Conservation (phyloP, 2,113 vertebrate species). For the Mormyrus lacerda region DNA sequence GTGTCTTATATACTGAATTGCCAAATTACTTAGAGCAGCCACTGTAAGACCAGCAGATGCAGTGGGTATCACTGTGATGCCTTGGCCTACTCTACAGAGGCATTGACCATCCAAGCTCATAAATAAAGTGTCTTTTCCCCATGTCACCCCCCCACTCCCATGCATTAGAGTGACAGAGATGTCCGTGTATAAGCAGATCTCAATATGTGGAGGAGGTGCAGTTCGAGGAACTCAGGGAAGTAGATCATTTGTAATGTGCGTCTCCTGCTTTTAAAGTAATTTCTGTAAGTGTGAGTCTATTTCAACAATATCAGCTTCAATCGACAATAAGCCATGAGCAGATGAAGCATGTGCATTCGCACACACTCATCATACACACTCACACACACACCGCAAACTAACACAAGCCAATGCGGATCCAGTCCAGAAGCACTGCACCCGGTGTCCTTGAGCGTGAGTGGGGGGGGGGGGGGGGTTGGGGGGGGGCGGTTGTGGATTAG, state of each 20-base stretch:
- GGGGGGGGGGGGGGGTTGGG: neutral
- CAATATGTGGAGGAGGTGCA: neutral
- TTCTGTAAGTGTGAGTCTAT: neutral
- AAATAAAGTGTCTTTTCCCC: constrained; percentile 8
- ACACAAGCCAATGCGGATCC: neutral
- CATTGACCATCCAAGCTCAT: neutral
- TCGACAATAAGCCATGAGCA: neutral
- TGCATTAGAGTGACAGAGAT: neutral
- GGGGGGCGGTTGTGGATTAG: neutral
- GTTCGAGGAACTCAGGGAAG: neutral
- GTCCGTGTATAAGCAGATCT: neutral
- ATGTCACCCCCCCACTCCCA: neutral
- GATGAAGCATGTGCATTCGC: neutral
- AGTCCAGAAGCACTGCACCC: neutral
- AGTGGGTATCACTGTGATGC: neutral
- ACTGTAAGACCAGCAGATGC: neutral
- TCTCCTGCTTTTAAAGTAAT: neutral
- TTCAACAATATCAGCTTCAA: neutral
- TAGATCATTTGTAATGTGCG: neutral
- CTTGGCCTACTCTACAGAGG: neutral
- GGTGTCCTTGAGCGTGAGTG: neutral
- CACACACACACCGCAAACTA: neutral
- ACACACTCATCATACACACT: neutral
- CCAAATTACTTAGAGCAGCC: constrained; percentile 20
- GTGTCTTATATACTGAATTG: neutral